These are phyloP conservation scores for Sinentomon sp. DNA, from an alignment of 2,888 invertebrate species.

Conservation along the genomic window DNA sequence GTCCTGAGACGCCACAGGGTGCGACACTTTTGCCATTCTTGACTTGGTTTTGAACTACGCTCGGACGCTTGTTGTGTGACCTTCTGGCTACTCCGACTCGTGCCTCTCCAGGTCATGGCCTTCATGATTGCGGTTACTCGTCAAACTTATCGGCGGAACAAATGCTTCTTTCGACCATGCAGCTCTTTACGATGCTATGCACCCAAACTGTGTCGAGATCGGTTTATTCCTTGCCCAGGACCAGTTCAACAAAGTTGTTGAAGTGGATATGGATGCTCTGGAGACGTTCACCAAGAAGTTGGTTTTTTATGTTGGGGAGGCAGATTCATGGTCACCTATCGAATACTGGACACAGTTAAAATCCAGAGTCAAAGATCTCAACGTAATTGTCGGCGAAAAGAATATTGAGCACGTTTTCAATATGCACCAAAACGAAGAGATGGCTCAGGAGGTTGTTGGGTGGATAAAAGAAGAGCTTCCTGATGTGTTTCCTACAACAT, in stretches of 20 bases:
- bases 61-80: too few species aligned
- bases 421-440: slow-evolving; percentile 22
- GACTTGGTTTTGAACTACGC: too few species aligned
- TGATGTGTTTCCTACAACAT: too few species aligned
- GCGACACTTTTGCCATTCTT: too few species aligned
- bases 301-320: slow-evolving; percentile 47
- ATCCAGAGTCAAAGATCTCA: slow-evolving; percentile 28
- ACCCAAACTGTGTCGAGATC: slow-evolving; percentile 31
- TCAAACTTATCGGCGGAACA: too few species aligned
- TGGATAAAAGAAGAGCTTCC: too few species aligned
- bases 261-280: slow-evolving; percentile 34
- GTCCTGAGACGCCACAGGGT: slow-evolving; percentile 41
- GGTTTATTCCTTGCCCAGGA: slow-evolving; percentile 41
- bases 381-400: slow-evolving; percentile 30
- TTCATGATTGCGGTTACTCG: too few species aligned
- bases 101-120: too few species aligned
- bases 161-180: too few species aligned
- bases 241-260: slow-evolving; percentile 46
- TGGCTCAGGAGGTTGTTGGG: too few species aligned
- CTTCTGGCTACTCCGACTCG: too few species aligned
- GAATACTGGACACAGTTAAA: slow-evolving; percentile 37
- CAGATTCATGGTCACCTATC: slow-evolving; percentile 59
- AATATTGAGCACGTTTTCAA: slow-evolving; percentile 55
- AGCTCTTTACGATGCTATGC: too few species aligned
- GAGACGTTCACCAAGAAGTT: slow-evolving; percentile 30